Conservation (phyloP, 2,888 invertebrate genomes). For the Diplolepis rosae region DNA sequence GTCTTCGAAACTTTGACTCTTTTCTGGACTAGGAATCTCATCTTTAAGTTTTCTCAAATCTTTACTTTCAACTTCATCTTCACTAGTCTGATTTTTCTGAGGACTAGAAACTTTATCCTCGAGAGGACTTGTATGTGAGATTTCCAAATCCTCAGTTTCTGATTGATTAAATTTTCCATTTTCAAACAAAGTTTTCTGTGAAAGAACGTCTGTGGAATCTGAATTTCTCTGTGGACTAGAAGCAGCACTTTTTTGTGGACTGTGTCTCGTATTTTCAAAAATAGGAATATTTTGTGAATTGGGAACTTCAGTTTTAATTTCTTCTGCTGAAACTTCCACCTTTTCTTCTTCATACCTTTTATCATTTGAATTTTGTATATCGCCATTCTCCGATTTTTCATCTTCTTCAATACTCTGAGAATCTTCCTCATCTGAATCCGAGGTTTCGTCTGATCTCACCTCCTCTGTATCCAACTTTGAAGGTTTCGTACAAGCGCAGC, state of each 20-base stretch:
- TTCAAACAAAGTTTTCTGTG: constrained; percentile 1
- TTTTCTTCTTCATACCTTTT: not conserved
- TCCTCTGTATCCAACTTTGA: constrained; percentile 23
- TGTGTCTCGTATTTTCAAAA: not conserved
- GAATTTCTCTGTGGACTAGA: constrained; percentile 8
- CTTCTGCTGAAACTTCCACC: not conserved
- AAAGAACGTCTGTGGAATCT: not conserved
- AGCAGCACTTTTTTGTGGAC: not conserved
- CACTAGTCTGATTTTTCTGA: not conserved
- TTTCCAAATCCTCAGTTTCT: not conserved
- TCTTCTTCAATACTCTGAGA: constrained; percentile 17
- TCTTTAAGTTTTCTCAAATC: not conserved
- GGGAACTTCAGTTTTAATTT: not conserved
- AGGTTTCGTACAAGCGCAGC: constrained; percentile 27
- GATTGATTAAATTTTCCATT: not conserved
- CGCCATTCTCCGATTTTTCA: constrained; percentile 12
- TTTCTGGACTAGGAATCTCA: not conserved
- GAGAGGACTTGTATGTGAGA: not conserved
- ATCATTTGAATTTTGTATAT: not conserved
- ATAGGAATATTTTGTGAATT: not conserved
- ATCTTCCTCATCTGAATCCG: constrained; percentile 21
- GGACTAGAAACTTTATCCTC: not conserved
- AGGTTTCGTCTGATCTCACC: constrained; percentile 20
- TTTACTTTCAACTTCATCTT: not conserved
- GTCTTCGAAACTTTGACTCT: constrained; percentile 21